These are phyloP conservation scores for Mayetiola destructor DNA, from an alignment of 2,888 invertebrate species.

Conservation along the genomic window DNA sequence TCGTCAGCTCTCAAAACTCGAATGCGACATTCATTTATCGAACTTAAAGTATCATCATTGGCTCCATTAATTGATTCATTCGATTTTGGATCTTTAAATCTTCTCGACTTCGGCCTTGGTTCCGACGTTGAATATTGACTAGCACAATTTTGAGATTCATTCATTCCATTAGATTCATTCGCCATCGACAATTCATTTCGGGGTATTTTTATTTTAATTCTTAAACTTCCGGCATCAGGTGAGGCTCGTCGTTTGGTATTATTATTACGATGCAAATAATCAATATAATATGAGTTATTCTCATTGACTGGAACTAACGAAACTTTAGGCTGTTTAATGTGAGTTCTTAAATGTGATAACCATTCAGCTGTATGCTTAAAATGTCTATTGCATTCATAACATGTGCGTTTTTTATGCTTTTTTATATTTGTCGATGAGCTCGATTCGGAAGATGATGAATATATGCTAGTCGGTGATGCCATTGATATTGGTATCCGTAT, in stretches of 20 bases:
- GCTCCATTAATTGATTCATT: no score
- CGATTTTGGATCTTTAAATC: no score
- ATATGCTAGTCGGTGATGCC: constrained; percentile 17
- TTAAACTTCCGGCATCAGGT: constrained; percentile 19
- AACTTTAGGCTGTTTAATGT: constrained; percentile 21
- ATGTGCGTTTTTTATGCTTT: constrained; percentile 21
- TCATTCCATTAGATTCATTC: background rate
- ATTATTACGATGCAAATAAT: background rate
- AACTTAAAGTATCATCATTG: no score
- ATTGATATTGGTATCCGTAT: constrained; percentile 3
- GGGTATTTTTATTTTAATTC: constrained; percentile 22
- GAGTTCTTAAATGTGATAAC: constrained; percentile 19
- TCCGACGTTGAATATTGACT: no score
- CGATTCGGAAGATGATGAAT: constrained; percentile 22
- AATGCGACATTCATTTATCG: constrained; percentile 1
- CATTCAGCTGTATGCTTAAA: constrained; percentile 22
- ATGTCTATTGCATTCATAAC: constrained; percentile 21
- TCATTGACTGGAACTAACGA: constrained; percentile 20
- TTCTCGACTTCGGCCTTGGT: no score
- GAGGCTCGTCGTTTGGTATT: background rate
- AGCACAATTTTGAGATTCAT: background rate
- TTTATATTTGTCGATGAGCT: constrained; percentile 19
- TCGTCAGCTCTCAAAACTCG: constrained; percentile 21
- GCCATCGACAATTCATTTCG: background rate
- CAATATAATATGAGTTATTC: constrained; percentile 18